phyloP scores from a whole-genome alignment of 23 tunicate species.

The Clavelina lepadiformis region DNA sequence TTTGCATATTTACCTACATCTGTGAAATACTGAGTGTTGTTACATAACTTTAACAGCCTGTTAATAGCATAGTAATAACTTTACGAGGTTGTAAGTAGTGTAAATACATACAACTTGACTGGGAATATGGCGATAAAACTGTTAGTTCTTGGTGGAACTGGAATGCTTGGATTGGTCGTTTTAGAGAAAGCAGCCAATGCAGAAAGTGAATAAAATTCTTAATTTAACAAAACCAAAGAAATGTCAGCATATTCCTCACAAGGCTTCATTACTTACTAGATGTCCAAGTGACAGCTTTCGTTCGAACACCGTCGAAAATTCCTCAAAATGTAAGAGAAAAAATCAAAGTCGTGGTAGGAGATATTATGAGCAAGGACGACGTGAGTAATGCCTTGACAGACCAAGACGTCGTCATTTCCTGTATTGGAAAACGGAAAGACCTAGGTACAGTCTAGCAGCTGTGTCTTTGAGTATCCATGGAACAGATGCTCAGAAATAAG shows the following conservation, averaged over 20 bases:
- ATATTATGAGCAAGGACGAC: conserved; percentile 26
- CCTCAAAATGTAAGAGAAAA: conserved; percentile 20
- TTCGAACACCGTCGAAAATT: conserved; percentile 24
- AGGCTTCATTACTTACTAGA: conserved; percentile 11
- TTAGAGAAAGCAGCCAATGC: neutral
- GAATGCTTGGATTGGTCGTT: conserved; percentile 10
- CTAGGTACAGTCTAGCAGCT: conserved; percentile 4
- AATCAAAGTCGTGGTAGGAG: conserved; percentile 37
- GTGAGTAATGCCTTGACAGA: conserved; percentile 52
- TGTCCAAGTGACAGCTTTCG: conserved; percentile 14
- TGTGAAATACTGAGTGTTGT: too few relatives aligned
- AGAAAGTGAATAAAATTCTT: too few relatives aligned
- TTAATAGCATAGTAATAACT: too few relatives aligned
- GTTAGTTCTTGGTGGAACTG: conserved; percentile 20
- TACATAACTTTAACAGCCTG: too few relatives aligned
- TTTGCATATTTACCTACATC: too few relatives aligned
- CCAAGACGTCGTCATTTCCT: conserved; percentile 72
- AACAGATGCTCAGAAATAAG: too few relatives aligned
- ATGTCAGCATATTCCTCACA: too few relatives aligned
- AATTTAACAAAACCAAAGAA: too few relatives aligned
- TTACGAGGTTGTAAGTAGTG: too few relatives aligned
- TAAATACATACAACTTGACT: too few relatives aligned
- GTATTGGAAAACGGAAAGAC: conserved; percentile 42
- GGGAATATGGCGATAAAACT: conserved; percentile 4
- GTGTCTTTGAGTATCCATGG: too few relatives aligned